A percentile compares a stretch with the other conserved stretches of the same genome.
phyloP scores from a whole-genome alignment of 1,140 invertebrate species.

The Onthophagus taurus region DNA sequence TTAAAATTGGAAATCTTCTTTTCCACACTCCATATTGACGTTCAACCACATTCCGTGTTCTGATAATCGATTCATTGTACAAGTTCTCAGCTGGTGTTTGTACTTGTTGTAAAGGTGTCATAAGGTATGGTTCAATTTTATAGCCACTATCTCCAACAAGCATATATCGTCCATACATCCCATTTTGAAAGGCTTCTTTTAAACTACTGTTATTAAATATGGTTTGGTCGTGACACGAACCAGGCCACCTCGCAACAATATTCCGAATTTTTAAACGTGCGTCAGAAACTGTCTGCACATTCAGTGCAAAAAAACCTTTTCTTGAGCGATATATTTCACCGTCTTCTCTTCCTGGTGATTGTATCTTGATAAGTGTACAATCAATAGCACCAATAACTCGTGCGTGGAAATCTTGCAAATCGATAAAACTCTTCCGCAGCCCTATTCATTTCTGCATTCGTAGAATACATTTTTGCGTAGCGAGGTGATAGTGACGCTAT shows the following conservation, averaged over 20 bases:
- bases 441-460: not conserved
- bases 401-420: not conserved
- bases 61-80: conserved; percentile 24
- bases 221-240: conserved; percentile 30
- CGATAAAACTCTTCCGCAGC: not conserved
- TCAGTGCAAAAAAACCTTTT: conserved; percentile 37
- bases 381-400: conserved; percentile 2
- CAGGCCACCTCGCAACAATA: conserved; percentile 36
- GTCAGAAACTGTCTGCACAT: conserved; percentile 38
- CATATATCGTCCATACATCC: conserved; percentile 2
- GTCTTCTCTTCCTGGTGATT: conserved; percentile 11
- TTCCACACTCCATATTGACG: conserved; percentile 35
- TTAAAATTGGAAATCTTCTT: conserved; percentile 34
- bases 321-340: conserved; percentile 37
- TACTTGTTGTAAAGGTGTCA: conserved; percentile 8
- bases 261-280: conserved; percentile 31
- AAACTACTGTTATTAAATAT: too few relatives aligned
- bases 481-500: not conserved
- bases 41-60: conserved; percentile 37
- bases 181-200: not conserved
- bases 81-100: conserved; percentile 11
- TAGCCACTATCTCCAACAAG: conserved; percentile 16
- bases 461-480: not conserved
- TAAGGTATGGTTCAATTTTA: conserved; percentile 11
- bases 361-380: conserved; percentile 7